phyloP scores from a whole-genome alignment of 2,113 vertebrate genomes.

The Myiozetetes cayanensis region DNA sequence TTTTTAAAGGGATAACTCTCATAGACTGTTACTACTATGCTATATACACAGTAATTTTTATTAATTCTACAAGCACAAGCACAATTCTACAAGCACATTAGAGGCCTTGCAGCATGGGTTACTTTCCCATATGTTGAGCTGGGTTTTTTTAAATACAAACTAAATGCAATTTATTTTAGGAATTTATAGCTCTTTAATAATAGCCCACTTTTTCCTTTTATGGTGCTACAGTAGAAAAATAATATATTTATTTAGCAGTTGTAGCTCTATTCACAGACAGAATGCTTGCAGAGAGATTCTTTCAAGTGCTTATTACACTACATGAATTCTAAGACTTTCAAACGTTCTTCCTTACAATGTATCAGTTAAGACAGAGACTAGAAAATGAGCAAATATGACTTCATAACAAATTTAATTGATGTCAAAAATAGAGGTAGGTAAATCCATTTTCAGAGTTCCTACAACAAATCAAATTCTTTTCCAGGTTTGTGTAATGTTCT shows the following conservation, averaged over 20 bases:
- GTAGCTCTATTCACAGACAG: neutral
- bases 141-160: neutral
- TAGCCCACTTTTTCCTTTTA: neutral
- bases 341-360: neutral
- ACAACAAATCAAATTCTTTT: neutral
- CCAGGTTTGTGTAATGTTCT: neutral
- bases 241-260: neutral
- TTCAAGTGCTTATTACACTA: neutral
- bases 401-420: neutral
- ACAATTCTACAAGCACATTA: neutral
- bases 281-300: neutral
- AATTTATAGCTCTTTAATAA: neutral
- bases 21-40: neutral
- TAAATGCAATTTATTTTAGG: neutral
- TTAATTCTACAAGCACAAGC: neutral
- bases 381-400: neutral
- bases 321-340: neutral
- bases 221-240: neutral
- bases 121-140: neutral
- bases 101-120: neutral
- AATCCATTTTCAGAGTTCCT: neutral
- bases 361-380: neutral
- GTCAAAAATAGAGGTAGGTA: neutral
- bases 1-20: neutral
- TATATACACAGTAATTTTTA: neutral